Base-by-base conservation (phyloP, 1,140 invertebrate genomes). In the Zaprionus inermis region DNA sequence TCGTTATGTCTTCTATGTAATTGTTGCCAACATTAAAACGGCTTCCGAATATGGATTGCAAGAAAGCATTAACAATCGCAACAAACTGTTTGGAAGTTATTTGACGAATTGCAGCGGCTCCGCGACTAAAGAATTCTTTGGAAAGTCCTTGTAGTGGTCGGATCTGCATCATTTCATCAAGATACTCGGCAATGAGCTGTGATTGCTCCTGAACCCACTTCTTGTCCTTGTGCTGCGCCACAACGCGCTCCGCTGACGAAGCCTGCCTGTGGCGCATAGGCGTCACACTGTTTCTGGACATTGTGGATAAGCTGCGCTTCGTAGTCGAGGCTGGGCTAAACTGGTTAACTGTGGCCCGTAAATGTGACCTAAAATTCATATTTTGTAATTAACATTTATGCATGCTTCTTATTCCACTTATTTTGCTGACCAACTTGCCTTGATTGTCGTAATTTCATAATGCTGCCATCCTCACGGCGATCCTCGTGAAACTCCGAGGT, bases 81-180 rank as follows among this genome's bases (percentile, higher is more conserved):
- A 92, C 73, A 59, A 92, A 92, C 36, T 92, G 90, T 44, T 92
- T 92, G 30, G 80, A 82, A 3, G 90, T 90, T 79, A 92, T 92
- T 59, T 91, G 78, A 9, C 89, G 82, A 4, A 92, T 24, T 16
- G 72, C 24, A 3, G 84, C 64, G 3, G 41, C 64, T 18, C 72
- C 61, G 11, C 89, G 80, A 5, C 38, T 64, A 16, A 91, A 80
- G 12, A 88, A 90, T 3, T 92, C 91, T 1, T 6, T 41, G 6
- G 59, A 16, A 10, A 90, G 49, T 0, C 64, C 75, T 3, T 36
- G 68, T 9, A 83, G 57, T 1, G 52, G 7, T 14, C 59, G 44
- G 4, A 11, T 22, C 1, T 41, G 41, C 6, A 59, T 24, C 9
- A 77, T 70, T 46, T 61, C 55, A 5, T 79, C 38, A 9, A 92